phyloP scores from a whole-genome alignment of 2,113 vertebrate species.

The Melospiza melodia region DNA sequence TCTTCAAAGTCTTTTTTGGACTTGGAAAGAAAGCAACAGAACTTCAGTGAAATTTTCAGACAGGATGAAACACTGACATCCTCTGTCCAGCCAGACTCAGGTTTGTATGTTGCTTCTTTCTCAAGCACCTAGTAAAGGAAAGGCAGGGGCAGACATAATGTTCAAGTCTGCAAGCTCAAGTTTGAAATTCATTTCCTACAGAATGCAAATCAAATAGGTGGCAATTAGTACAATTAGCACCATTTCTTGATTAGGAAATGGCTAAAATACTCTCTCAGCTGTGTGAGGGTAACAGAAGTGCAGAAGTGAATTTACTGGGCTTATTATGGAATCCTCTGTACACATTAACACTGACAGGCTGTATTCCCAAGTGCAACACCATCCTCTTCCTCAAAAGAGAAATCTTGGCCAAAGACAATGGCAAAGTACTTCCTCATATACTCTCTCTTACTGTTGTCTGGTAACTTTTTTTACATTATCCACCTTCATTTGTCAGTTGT shows the following conservation, averaged over 20 bases:
- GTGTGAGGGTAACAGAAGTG: neutral
- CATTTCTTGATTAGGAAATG: neutral
- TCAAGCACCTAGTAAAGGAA: neutral
- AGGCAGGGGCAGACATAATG: neutral
- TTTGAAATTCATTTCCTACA: neutral
- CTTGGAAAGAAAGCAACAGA: neutral
- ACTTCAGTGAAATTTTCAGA: neutral
- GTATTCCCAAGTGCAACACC: neutral
- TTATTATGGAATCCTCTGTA: neutral
- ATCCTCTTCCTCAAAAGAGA: neutral
- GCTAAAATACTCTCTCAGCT: neutral
- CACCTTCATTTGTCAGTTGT: neutral
- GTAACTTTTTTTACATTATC: neutral
- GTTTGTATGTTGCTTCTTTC: neutral
- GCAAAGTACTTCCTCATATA: neutral
- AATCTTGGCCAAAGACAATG: neutral
- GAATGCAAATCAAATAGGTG: rapidly evolving
- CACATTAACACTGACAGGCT: neutral
- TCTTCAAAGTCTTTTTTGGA: neutral
- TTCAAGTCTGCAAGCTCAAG: neutral
- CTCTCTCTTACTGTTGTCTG: neutral
- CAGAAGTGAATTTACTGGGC: neutral
- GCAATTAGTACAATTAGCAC: neutral
- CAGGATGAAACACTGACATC: neutral
- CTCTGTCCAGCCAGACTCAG: neutral